These are phyloP conservation scores for Drosophila suzukii DNA, from an alignment of 1,140 invertebrate genomes.

Conservation along the genomic window DNA sequence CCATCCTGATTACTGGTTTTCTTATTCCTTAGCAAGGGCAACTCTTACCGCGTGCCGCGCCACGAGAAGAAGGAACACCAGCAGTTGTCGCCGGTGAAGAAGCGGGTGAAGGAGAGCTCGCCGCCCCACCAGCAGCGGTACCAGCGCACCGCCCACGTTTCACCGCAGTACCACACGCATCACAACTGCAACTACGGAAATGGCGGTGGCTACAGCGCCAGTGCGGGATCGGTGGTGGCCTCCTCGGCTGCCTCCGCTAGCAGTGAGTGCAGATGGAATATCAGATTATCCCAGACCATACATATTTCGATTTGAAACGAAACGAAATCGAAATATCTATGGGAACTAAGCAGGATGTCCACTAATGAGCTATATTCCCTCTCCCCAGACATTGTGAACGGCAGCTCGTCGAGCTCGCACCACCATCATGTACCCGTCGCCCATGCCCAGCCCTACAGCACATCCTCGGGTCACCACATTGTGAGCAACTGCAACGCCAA, in stretches of 20 bases:
- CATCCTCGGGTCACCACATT: constrained; percentile 68
- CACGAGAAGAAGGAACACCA: constrained; percentile 94
- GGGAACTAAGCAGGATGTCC: neutral
- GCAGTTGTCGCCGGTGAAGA: constrained; percentile 98
- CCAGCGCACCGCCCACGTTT: constrained; percentile 85
- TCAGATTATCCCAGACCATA: neutral
- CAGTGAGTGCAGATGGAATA: constrained; percentile 58
- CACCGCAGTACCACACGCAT: constrained; percentile 75
- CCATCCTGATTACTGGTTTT: neutral
- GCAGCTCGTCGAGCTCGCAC: constrained; percentile 65
- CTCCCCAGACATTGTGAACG: constrained; percentile 70
- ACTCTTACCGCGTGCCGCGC: constrained; percentile 85
- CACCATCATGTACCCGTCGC: constrained; percentile 68
- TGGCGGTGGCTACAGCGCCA: constrained; percentile 59
- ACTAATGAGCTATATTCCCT: neutral
- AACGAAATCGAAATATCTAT: neutral
- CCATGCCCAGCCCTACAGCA: constrained; percentile 61
- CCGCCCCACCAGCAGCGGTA: constrained; percentile 90
- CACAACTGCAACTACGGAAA: constrained; percentile 82
- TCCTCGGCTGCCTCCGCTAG: constrained; percentile 71
- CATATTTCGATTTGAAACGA: neutral
- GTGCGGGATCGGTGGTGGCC: constrained; percentile 61
- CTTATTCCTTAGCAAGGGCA: constrained; percentile 69
- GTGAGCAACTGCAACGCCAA: constrained; percentile 66
- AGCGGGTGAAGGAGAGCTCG: constrained; percentile 98